Evolutionary conservation across 2,888 invertebrate species (phyloP).

Genomic region (Caenorhabditis zanzibari): DNA sequence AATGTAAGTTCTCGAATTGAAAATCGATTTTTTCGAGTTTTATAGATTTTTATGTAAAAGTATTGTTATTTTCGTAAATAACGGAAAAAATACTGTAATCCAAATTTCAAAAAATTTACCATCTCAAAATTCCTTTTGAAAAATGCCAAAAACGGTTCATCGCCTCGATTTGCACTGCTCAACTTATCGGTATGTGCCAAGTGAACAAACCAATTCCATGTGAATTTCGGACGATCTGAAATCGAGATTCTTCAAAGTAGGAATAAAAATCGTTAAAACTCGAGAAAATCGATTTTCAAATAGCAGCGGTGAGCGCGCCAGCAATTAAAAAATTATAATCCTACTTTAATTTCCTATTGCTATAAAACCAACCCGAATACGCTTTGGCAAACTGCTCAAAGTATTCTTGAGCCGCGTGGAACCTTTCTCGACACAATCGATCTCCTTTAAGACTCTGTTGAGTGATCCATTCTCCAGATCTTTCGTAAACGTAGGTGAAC

Average conservation of each 20-base stretch:
- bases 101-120: too few relatives aligned
- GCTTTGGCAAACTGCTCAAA: conserved; percentile 61
- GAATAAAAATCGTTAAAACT: too few relatives aligned
- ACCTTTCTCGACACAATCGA: conserved; percentile 36
- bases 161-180: conserved; percentile 59
- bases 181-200: conserved; percentile 68
- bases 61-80: too few relatives aligned
- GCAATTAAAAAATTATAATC: too few relatives aligned
- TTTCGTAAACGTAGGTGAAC: background rate
- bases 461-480: background rate
- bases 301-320: too few relatives aligned
- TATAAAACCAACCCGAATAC: conserved; percentile 58
- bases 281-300: too few relatives aligned
- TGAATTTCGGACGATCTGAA: conserved; percentile 68
- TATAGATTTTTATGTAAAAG: too few relatives aligned
- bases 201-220: conserved; percentile 64
- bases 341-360: too few relatives aligned
- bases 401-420: conserved; percentile 58
- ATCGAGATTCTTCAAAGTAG: too few relatives aligned
- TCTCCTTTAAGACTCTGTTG: background rate
- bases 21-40: background rate
- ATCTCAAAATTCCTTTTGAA: conserved; percentile 37
- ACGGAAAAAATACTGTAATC: too few relatives aligned
- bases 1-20: too few relatives aligned
- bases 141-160: conserved; percentile 63